Evolutionary conservation across 2,797 vertebrate genomes (phyloP), one percentile per base, ranked within the genome.

Genomic region (Catharus ustulatus): DNA sequence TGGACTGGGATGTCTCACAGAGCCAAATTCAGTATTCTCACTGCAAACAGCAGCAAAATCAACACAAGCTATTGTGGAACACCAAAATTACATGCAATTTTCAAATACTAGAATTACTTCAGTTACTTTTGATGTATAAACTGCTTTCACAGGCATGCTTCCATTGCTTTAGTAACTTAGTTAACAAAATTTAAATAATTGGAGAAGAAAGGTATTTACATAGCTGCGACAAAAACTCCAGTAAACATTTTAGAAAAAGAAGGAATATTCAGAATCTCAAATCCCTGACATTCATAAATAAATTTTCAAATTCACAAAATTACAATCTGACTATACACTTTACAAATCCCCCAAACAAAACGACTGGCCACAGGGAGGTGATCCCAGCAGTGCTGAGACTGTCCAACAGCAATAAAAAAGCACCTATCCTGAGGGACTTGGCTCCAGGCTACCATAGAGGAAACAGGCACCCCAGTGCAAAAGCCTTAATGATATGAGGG

Each of bases 401-500:
- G 80, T 74, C 48, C 9, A 9, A 71, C 34, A 34, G 54, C 32
- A 68, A 46, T 55, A 89, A 84, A 54, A 54, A 69, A 36, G 66
- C 2, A 5, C 23, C n/a, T 5, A 7, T 40, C 77, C 84, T 8
- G 3, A 61, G 63, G 40, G 34, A 87, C 29, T 20, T 6, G 7
- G 61, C 16, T 51, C 22, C 43, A 84, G 62, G 74, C 69, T 91
- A 80, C 77, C 48, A 18, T 32, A 72, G 79, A 77, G 51, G 69
- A 15, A 73, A n/a, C 34, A 43, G 23, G 46, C 42, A 51, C 16
- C 42, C 38, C 10, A 82, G 43, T 40, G 58, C 34, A 79, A 42
- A 68, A 40, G 54, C 54, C 71, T 84, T 87, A 69, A 92, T 94
- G 93, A 84, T 93, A 84, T 63, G 49, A 93, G 61, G 59, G 83